Evolutionary conservation across 2,113 vertebrate species (phyloP), one percentile per base, ranked within the genome.

Genomic region (Girardinichthys multiradiatus): DNA sequence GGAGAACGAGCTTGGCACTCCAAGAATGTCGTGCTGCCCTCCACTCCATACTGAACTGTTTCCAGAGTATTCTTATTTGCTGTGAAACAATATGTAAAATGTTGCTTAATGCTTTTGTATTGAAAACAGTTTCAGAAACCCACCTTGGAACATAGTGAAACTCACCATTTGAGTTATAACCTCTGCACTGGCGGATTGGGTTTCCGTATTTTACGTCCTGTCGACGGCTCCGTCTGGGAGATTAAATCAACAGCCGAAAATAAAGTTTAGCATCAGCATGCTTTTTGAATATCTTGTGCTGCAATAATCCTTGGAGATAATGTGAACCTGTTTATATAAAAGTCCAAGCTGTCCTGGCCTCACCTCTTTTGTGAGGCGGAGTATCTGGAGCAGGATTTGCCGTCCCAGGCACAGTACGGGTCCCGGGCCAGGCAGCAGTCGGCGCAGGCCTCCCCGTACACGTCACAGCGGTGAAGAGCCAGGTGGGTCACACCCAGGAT

Each of bases 321-420:
- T n/a, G 1, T 54, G 48, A 45, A 5, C 42, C 48, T 54, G 48
- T 10, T 2, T 24, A 26, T 71, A 45, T 28, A 45, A 14, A 17
- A 13, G 14, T 37, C 7, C 61, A 4, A 33, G 27, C 12, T 10
- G 35, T 63, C 31, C 9, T 57, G 64, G 73, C n/a, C 78, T n/a
- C 70, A 99, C 98, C 98, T 97, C 91, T 99, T 99, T 82, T 97
- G 97, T 19, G 97, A 99, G 0, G 96, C 94, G 0, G 97, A 98
- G 89, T 99, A 99, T 81, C 97, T 96, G 66, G 97, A 97, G 90
- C 98, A 99, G 87, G 96, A 95, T 54, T 97, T 98, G 75, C 98
- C 98, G 0, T 99, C 98, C 98, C 98, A 99, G 89, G 98, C 98
- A 0, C 98, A 99, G 93, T 99, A 99, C 0, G 98, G 98, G 70